These are phyloP conservation scores for Mormyrus hasselquistii DNA, from an alignment of 2,797 vertebrate species.

Conservation along the genomic window DNA sequence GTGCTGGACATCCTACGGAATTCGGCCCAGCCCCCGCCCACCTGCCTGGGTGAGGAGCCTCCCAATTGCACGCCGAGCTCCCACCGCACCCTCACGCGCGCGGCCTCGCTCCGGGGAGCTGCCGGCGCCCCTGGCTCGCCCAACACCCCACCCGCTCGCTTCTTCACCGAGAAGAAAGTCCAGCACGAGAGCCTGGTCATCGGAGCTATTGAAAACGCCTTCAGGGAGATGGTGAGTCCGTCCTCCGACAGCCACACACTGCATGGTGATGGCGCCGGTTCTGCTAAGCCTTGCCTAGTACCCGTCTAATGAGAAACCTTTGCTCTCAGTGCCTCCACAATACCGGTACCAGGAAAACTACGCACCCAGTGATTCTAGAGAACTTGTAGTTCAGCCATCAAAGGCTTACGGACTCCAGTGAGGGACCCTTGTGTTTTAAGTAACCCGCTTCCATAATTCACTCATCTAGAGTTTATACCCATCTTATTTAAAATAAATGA, in stretches of 20 bases:
- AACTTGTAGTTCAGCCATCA: neutral
- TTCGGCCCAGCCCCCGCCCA: conserved; percentile 68
- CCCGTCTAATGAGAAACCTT: neutral
- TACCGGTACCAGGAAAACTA: neutral
- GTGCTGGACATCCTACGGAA: conserved; percentile 81
- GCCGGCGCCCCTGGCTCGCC: conserved; percentile 81
- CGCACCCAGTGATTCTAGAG: neutral
- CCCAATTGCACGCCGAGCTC: conserved; percentile 58
- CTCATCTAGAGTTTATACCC: neutral
- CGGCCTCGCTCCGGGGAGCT: conserved; percentile 77
- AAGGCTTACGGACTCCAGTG: neutral
- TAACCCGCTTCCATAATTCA: neutral
- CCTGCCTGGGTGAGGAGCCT: conserved; percentile 84
- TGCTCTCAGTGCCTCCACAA: neutral
- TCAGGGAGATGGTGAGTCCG: conserved; percentile 87
- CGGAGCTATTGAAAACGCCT: conserved; percentile 92
- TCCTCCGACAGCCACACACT: neutral
- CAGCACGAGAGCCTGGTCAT: conserved; percentile 86
- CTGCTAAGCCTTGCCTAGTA: neutral
- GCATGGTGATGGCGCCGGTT: neutral
- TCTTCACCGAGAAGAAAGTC: conserved; percentile 94
- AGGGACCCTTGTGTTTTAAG: neutral
- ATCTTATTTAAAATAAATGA: neutral
- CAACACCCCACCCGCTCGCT: conserved; percentile 75
- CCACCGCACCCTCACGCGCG: conserved; percentile 77